These are phyloP conservation scores for Homalodisca vitripennis DNA, from an alignment of 1,140 invertebrate genomes.

Conservation along the genomic window DNA sequence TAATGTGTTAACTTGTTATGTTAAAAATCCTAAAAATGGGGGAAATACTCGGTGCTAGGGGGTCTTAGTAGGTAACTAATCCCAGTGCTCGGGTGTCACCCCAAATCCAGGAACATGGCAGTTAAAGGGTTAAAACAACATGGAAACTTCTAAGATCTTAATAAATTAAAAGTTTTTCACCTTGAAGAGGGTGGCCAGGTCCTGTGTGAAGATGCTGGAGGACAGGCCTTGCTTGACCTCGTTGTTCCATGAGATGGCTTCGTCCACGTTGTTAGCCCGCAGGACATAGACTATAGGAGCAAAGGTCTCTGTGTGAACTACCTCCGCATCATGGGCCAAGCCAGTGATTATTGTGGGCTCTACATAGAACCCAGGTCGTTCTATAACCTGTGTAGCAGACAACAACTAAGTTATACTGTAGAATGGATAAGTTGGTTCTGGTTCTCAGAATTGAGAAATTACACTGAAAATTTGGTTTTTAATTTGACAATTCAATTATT, in stretches of 20 bases:
- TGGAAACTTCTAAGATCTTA: too few species aligned
- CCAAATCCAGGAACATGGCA: too few species aligned
- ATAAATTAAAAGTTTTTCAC: conserved; percentile 50
- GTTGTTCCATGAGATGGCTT: conserved; percentile 93
- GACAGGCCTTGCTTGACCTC: conserved; percentile 95
- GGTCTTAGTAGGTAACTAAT: too few species aligned
- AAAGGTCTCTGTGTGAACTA: conserved; percentile 94
- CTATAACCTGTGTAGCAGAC: conserved; percentile 50
- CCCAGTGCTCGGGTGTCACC: too few species aligned
- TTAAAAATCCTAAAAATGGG: too few species aligned
- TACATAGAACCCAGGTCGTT: conserved; percentile 86
- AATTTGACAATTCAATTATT: not conserved
- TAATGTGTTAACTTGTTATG: too few species aligned
- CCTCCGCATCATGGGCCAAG: conserved; percentile 71
- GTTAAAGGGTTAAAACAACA: too few species aligned
- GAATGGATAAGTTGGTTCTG: too few species aligned
- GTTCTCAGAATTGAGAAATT: not conserved
- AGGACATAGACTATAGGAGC: conserved; percentile 97
- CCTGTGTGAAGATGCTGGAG: conserved; percentile 92
- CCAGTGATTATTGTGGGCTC: conserved; percentile 95
- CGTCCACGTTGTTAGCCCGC: conserved; percentile 76
- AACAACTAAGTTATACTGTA: not conserved
- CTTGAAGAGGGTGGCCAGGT: conserved; percentile 85
- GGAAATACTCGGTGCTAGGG: too few species aligned
- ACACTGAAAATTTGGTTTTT: not conserved